Conservation (phyloP, 2,113 vertebrate species). For the Puntigrus tetrazona region DNA sequence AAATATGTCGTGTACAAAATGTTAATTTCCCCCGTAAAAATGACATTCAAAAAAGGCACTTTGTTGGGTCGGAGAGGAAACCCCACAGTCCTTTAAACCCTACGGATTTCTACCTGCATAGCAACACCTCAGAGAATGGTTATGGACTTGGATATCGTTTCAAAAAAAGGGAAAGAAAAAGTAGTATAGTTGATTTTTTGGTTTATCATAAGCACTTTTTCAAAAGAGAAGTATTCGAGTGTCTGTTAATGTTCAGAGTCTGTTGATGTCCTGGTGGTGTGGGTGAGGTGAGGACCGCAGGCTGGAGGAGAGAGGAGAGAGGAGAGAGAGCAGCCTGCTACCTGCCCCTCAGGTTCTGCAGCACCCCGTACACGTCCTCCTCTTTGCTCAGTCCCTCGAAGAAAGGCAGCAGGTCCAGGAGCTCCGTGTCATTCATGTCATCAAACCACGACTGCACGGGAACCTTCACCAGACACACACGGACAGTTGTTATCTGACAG, state of each 20-base stretch:
- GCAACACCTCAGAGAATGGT: slow-evolving; percentile 73
- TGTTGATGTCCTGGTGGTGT: slow-evolving; percentile 24
- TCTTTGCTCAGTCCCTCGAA: slow-evolving; percentile 98
- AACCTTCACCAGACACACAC: slow-evolving; percentile 74
- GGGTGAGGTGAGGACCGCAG: slow-evolving; percentile 55
- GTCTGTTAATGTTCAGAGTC: slow-evolving; percentile 42
- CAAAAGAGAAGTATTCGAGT: slow-evolving; percentile 45
- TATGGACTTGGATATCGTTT: slow-evolving; percentile 53
- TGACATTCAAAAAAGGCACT: slow-evolving; percentile 98
- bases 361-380: slow-evolving; percentile 91
- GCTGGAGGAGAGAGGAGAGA: slow-evolving; percentile 57
- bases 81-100: slow-evolving; percentile 82
- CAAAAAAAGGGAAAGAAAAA: slow-evolving; percentile 5
- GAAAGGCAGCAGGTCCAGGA: slow-evolving; percentile 98
- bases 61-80: slow-evolving; percentile 86
- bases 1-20: slow-evolving; percentile 94
- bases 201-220: slow-evolving; percentile 77
- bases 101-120: slow-evolving; percentile 85
- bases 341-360: slow-evolving; percentile 93
- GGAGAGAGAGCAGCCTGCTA: slow-evolving; percentile 77
- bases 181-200: slow-evolving; percentile 57
- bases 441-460: slow-evolving; percentile 99
- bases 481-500: background rate
- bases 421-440: slow-evolving; percentile 96
- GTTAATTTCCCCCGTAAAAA: slow-evolving; percentile 85